Percentiles rank a stretch among this genome's conserved stretches.
Evolutionary conservation across 2,113 vertebrate species (phyloP).

Genomic region (Myrmecophaga tridactyla): DNA sequence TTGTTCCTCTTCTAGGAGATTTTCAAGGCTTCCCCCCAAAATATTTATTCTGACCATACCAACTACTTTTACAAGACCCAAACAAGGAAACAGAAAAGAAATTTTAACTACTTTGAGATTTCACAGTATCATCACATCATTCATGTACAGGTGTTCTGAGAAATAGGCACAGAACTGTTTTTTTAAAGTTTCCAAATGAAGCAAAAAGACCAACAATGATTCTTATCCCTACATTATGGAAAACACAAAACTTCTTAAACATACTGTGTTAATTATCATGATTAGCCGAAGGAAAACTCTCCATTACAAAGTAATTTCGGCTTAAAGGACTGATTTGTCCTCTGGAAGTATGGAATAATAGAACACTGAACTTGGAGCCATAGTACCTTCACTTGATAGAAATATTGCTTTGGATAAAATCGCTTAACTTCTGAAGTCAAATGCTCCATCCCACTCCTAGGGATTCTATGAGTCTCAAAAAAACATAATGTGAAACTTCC

Average conservation of each 20-base stretch:
- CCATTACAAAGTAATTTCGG: background rate
- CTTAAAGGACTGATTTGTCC: background rate
- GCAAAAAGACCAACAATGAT: background rate
- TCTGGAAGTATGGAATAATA: background rate
- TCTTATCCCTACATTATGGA: background rate
- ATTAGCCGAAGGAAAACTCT: constrained; percentile 6
- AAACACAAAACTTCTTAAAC: constrained; percentile 8
- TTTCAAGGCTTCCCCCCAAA: background rate
- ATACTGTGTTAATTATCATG: constrained; percentile 40
- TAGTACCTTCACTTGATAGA: background rate
- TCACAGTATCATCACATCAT: background rate
- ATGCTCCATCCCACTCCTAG: background rate
- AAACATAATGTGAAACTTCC: background rate
- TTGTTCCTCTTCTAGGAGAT: background rate
- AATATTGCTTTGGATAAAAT: constrained; percentile 17
- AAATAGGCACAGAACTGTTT: background rate
- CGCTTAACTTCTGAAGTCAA: constrained; percentile 6
- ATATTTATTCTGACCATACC: background rate
- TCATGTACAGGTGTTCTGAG: background rate
- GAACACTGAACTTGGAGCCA: background rate
- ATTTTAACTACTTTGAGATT: background rate
- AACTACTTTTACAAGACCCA: background rate
- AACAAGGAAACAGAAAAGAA: background rate
- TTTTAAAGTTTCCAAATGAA: constrained; percentile 44
- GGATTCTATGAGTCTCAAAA: background rate